Percentiles rank a stretch among this genome's conserved stretches.
phyloP scores from a whole-genome alignment of 2,888 invertebrate species.

The Octodonta nipae region DNA sequence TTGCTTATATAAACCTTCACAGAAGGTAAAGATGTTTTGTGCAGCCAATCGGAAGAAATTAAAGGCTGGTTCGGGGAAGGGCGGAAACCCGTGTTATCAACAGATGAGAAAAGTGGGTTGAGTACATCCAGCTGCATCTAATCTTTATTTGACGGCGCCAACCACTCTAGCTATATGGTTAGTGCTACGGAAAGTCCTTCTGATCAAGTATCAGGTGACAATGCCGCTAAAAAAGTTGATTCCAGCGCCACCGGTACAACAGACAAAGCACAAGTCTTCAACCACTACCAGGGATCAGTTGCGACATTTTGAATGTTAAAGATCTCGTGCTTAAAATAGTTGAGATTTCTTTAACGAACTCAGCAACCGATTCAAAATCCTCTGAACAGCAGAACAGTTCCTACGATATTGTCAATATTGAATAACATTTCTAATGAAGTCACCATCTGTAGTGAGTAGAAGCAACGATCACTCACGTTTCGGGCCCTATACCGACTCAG shows the following conservation, averaged over 20 bases:
- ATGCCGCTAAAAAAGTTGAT: conserved; percentile 41
- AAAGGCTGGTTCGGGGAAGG: conserved; percentile 44
- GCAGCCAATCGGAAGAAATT: conserved; percentile 65
- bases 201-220: conserved; percentile 22
- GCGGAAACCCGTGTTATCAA: conserved; percentile 53
- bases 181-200: conserved; percentile 41
- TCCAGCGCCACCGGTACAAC: conserved; percentile 50
- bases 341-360: conserved; percentile 58
- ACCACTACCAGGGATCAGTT: conserved; percentile 33
- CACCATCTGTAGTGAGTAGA: conserved; percentile 43
- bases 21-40: conserved; percentile 67
- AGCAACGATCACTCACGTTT: conserved; percentile 55
- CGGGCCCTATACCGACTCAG: conserved; percentile 33
- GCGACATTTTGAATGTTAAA: conserved; percentile 54
- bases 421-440: conserved; percentile 44
- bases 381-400: conserved; percentile 37
- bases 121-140: conserved; percentile 73
- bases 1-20: conserved; percentile 50
- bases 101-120: conserved; percentile 77
- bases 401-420: conserved; percentile 47
- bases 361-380: conserved; percentile 28
- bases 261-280: conserved; percentile 34
- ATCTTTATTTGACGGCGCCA: conserved; percentile 35
- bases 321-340: conserved; percentile 75
- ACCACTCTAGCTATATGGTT: conserved; percentile 54